Conservation (phyloP, 2,113 vertebrate species). For the Sturnira hondurensis region DNA sequence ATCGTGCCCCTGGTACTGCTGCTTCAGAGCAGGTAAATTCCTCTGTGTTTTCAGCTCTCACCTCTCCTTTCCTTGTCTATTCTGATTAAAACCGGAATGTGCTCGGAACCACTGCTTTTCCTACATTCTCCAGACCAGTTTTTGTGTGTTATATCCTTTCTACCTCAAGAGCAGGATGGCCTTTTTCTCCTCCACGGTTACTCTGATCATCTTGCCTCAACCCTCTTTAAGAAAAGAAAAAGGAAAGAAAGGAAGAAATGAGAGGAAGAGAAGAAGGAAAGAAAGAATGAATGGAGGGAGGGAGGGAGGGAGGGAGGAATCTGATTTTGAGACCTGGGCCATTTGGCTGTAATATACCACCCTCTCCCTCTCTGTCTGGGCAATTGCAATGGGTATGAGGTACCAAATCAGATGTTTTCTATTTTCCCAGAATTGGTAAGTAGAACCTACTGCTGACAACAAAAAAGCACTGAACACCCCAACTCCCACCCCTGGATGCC, state of each 20-base stretch:
- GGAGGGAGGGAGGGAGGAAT: background rate
- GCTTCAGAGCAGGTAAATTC: background rate
- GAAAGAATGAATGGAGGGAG: background rate
- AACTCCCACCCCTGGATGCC: background rate
- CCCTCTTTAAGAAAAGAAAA: background rate
- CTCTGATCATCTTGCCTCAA: background rate
- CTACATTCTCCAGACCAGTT: background rate
- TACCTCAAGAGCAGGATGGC: background rate
- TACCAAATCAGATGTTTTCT: background rate
- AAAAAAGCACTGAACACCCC: background rate
- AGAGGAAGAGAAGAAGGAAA: background rate
- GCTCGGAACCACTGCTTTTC: background rate
- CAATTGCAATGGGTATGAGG: background rate
- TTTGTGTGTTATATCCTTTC: background rate
- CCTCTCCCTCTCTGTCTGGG: background rate
- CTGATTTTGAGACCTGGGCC: background rate
- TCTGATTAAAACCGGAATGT: background rate
- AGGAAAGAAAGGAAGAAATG: no score
- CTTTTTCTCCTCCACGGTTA: background rate
- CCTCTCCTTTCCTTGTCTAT: background rate
- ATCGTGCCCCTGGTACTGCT: fast-evolving
- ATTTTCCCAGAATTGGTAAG: background rate
- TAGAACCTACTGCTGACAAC: background rate
- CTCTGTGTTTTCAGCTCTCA: background rate
- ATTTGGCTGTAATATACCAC: background rate